Percentiles rank a stretch among this genome's conserved stretches.
phyloP scores from a whole-genome alignment of 2,113 vertebrate species.

The Regulus satrapa region DNA sequence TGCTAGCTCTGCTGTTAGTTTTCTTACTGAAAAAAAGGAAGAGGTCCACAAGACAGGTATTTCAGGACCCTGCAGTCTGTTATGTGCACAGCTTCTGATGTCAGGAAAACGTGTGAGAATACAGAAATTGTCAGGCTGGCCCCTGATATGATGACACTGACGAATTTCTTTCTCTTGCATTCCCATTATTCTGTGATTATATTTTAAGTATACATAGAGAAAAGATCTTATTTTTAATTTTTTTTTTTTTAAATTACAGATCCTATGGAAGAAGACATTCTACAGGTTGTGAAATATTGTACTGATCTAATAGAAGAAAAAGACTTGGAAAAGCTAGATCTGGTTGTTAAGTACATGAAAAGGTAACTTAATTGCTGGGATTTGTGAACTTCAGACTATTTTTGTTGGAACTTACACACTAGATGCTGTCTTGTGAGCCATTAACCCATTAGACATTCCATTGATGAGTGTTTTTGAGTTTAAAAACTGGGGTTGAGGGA shows the following conservation, averaged over 20 bases:
- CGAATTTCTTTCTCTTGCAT: background rate
- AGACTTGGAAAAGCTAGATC: constrained; percentile 93
- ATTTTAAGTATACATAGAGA: background rate
- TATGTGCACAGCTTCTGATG: background rate
- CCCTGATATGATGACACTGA: background rate
- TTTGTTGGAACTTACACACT: background rate
- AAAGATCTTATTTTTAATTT: background rate
- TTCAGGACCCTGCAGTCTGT: background rate
- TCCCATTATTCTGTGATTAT: background rate
- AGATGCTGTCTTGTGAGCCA: background rate
- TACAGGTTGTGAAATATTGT: constrained; percentile 97
- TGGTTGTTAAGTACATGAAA: constrained; percentile 99
- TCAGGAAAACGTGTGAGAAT: background rate
- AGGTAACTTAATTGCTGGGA: constrained; percentile 62
- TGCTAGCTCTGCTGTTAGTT: background rate
- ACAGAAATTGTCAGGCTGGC: background rate
- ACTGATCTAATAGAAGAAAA: constrained; percentile 97
- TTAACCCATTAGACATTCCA: background rate
- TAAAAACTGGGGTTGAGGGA: background rate
- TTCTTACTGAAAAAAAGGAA: background rate
- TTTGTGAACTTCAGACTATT: background rate
- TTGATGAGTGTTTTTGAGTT: background rate
- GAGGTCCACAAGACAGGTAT: background rate
- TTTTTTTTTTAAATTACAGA: constrained; percentile 72
- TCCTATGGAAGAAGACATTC: constrained; percentile 98